These are phyloP conservation scores for Peromyscus leucopus DNA, from an alignment of 2,113 vertebrate species.

Conservation along the genomic window DNA sequence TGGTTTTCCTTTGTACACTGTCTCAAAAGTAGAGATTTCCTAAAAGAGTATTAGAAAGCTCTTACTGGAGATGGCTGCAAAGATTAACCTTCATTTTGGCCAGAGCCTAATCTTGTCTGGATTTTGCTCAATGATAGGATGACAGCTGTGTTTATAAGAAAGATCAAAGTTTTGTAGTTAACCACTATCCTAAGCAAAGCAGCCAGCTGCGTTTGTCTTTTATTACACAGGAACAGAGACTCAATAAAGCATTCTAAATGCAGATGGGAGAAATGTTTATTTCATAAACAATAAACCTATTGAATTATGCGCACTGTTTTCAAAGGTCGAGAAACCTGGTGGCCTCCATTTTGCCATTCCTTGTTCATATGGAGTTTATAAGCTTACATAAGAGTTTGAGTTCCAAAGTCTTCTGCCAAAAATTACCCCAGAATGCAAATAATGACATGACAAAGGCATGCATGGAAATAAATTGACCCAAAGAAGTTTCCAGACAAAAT, in stretches of 20 bases:
- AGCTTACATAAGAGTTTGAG: conserved; percentile 70
- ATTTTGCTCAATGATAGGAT: conserved; percentile 62
- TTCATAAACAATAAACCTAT: conserved; percentile 57
- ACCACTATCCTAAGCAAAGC: conserved; percentile 66
- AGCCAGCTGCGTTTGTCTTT: conserved; percentile 68
- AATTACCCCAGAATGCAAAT: conserved; percentile 78
- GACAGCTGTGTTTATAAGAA: conserved; percentile 73
- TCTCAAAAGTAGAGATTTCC: conserved; percentile 72
- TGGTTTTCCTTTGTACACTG: conserved; percentile 51
- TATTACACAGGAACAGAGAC: conserved; percentile 61
- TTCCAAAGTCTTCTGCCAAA: conserved; percentile 73
- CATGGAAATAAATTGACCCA: conserved; percentile 79
- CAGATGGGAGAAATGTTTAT: conserved; percentile 35
- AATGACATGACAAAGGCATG: conserved; percentile 72
- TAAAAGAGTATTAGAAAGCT: conserved; percentile 76
- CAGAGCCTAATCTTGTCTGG: conserved; percentile 67
- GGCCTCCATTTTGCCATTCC: conserved; percentile 48
- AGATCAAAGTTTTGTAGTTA: conserved; percentile 74
- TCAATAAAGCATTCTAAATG: conserved; percentile 61
- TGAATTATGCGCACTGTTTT: conserved; percentile 55
- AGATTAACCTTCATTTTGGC: conserved; percentile 67
- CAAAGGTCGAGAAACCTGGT: conserved; percentile 74
- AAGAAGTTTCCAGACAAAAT: conserved; percentile 81
- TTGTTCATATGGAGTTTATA: conserved; percentile 67
- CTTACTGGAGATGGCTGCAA: conserved; percentile 66